Percentiles rank a stretch among this genome's conserved stretches.
Conservation (phyloP, 2,797 vertebrate genomes). For the Cygnus olor region DNA sequence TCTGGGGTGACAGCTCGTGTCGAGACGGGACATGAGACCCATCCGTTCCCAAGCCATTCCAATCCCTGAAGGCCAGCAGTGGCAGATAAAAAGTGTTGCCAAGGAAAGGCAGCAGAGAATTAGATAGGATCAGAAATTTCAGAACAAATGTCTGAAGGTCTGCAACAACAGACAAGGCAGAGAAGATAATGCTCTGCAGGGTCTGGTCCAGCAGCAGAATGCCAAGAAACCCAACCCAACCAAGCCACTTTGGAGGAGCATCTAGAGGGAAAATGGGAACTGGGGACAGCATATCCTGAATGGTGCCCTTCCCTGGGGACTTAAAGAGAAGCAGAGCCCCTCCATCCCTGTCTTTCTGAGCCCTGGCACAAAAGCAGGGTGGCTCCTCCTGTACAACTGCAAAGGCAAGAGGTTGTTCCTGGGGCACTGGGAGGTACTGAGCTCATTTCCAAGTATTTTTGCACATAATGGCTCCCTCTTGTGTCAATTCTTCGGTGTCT, state of each 20-base stretch:
- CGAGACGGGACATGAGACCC: no score
- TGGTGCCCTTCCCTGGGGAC: neutral
- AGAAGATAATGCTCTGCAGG: neutral
- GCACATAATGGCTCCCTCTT: neutral
- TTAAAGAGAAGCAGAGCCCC: neutral
- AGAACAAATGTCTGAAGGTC: neutral
- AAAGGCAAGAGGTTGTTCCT: neutral
- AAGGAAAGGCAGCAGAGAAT: neutral
- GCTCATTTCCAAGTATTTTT: neutral
- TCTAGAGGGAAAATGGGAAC: neutral
- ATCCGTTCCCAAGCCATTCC: neutral
- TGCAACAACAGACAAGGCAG: neutral
- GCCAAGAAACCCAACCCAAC: neutral
- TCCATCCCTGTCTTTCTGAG: neutral
- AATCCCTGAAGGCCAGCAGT: neutral
- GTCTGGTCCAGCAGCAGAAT: neutral
- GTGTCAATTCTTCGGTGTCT: neutral
- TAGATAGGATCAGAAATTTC: no score
- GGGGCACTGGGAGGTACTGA: neutral
- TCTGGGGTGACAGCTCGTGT: neutral
- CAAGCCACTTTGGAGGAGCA: neutral
- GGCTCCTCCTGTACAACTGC: neutral
- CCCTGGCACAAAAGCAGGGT: rapidly evolving
- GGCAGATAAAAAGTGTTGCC: neutral
- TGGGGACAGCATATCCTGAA: neutral